Percentiles rank a stretch among this genome's conserved stretches.
Conservation (phyloP, 2,113 vertebrate species). For the Mionectes macconnelli region DNA sequence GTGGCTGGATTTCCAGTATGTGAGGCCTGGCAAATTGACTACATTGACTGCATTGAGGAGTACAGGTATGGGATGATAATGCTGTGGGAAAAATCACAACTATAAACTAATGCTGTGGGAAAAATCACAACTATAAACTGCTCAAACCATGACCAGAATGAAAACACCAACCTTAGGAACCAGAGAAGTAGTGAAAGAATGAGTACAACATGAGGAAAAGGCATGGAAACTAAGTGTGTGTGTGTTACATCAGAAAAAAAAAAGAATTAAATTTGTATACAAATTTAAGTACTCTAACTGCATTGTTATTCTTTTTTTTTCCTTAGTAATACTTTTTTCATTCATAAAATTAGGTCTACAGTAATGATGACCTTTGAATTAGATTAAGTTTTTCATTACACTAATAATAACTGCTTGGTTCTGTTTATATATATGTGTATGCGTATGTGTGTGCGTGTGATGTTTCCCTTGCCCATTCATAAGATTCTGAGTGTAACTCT, state of each 20-base stretch:
- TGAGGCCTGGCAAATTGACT: no score
- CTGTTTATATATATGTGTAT: rapidly evolving
- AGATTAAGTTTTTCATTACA: background rate
- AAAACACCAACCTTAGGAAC: background rate
- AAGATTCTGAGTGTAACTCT: background rate
- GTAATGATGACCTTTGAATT: background rate
- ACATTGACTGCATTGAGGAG: background rate
- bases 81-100: background rate
- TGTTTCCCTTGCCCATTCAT: background rate
- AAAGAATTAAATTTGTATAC: background rate
- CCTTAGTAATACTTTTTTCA: background rate
- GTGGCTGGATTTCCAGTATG: no score
- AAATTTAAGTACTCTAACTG: background rate
- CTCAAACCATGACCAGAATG: background rate
- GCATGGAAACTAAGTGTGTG: background rate
- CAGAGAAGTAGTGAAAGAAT: background rate
- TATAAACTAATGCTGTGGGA: background rate
- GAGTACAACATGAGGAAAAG: background rate
- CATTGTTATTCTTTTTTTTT: background rate
- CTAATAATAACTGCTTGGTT: background rate
- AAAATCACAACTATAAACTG: background rate
- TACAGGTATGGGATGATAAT: background rate
- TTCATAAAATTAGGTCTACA: background rate
- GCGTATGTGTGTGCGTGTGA: background rate
- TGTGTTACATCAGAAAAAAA: background rate